Evolutionary conservation across 2,797 vertebrate genomes (phyloP).

Genomic region (Hozukius guyotensis): DNA sequence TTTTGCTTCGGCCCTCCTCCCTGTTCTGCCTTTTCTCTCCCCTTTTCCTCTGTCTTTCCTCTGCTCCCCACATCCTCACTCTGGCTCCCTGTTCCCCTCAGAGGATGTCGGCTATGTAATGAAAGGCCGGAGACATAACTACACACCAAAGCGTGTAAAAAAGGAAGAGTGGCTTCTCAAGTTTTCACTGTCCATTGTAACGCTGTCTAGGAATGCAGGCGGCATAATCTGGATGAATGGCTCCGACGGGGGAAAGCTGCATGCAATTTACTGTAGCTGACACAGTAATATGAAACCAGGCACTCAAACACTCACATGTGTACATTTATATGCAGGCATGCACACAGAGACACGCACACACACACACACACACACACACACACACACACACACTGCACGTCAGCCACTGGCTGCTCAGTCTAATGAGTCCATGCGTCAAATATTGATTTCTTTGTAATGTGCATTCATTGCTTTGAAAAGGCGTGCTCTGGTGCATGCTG

Average conservation of each 20-base stretch:
- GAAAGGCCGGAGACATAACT: conserved; percentile 51
- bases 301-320: conserved; percentile 65
- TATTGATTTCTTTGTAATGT: conserved; percentile 57
- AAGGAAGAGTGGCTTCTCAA: conserved; percentile 58
- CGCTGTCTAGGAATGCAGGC: conserved; percentile 68
- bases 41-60: conserved; percentile 20
- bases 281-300: conserved; percentile 74
- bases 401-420: conserved; percentile 20
- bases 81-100: conserved; percentile 31
- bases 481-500: conserved; percentile 9
- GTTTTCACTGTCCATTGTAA: conserved; percentile 71
- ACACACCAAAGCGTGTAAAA: conserved; percentile 13
- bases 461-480: conserved; percentile 28
- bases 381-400: not conserved
- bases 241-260: conserved; percentile 67
- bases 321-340: conserved; percentile 67
- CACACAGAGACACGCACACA: not conserved
- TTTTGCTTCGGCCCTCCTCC: conserved; percentile 50
- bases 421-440: conserved; percentile 32
- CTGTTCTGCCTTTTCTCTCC: conserved; percentile 34
- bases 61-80: conserved; percentile 27
- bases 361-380: too few species aligned
- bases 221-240: conserved; percentile 70
- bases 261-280: conserved; percentile 77
- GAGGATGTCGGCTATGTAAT: conserved; percentile 48